Percentiles rank a stretch among this genome's conserved stretches.
Conservation (phyloP, 1,140 invertebrate species). For the Vanessa atalanta region DNA sequence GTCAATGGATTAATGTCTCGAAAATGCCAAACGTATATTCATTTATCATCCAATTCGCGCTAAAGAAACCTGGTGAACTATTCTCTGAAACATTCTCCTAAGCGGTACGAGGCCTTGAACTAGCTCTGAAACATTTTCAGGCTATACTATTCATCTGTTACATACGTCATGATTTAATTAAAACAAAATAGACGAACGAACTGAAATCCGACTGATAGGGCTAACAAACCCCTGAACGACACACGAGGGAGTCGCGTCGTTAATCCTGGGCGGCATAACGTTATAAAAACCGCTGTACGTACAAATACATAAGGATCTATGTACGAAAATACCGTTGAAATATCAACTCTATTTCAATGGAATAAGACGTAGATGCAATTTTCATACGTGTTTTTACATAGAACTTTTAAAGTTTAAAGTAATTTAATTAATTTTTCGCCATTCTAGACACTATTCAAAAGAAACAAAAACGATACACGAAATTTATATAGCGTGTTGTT, state of each 20-base stretch:
- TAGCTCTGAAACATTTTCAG: no score
- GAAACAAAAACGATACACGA: no score
- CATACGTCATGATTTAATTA: neutral
- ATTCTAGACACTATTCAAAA: no score
- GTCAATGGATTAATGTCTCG: no score
- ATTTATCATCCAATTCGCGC: no score
- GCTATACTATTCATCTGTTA: no score
- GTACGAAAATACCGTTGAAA: neutral
- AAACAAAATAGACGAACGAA: conserved; percentile 10
- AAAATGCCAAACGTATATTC: no score
- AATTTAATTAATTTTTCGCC: no score
- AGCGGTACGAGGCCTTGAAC: no score
- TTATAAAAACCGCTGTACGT: conserved; percentile 2
- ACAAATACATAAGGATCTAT: neutral
- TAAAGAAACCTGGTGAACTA: no score
- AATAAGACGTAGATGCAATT: neutral
- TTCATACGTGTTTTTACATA: neutral
- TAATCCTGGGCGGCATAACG: conserved; percentile 3
- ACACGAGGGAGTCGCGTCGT: conserved; percentile 14
- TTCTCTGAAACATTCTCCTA: no score
- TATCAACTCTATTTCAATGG: neutral
- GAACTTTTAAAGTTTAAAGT: no score
- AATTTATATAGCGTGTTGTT: neutral
- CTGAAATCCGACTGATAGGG: conserved; percentile 20
- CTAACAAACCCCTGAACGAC: conserved; percentile 22